Evolutionary conservation across 2,113 vertebrate genomes (phyloP), one percentile per base, ranked within the genome.

Genomic region (Rhabdornis inornatus): DNA sequence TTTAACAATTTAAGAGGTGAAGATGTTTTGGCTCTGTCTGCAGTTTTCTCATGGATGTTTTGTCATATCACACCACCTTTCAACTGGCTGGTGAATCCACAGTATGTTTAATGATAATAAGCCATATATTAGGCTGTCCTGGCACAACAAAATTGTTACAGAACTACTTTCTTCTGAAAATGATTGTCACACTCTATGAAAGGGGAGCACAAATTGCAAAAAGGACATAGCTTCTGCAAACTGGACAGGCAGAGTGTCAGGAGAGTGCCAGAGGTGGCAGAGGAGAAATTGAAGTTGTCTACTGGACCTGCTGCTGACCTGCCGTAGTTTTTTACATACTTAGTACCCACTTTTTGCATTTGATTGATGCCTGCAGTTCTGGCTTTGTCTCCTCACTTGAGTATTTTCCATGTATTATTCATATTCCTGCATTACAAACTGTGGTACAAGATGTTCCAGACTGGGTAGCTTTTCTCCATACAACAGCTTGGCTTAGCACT

Each of bases 361-460:
- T 77, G 87, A 83, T 63, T 88, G 94, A 86, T 83, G 66, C 45
- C 30, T 53, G 11, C 35, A 90, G n/a, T 88, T 78, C 88, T 92
- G 85, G 64, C 85, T 93, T 85, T 91, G 50, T 59, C 47, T 95
- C 47, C 70, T 90, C 45, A 47, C 86, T 90, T 59, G 78, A 85
- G 85, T 72, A 16, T 90, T 96, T 94, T 93, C 91, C 70, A 50
- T 31, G 21, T 81, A 89, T 80, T 93, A 89, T 94, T 91, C 83
- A 47, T 87, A 84, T 87, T 92, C 50, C 55, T 91, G 70, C 63
- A 44, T 74, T 92, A 44, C 77, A 80, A 88, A 85, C 82, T 55
- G 57, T 91, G 71, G 82, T 85, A 89, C 95, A 92, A 65, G 90
- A 95, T 95, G 91, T 95, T 95, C 94, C 87, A 87, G 84, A 65